Base-by-base conservation (phyloP, 1,140 invertebrate species). In the Trichomalopsis sarcophagae region DNA sequence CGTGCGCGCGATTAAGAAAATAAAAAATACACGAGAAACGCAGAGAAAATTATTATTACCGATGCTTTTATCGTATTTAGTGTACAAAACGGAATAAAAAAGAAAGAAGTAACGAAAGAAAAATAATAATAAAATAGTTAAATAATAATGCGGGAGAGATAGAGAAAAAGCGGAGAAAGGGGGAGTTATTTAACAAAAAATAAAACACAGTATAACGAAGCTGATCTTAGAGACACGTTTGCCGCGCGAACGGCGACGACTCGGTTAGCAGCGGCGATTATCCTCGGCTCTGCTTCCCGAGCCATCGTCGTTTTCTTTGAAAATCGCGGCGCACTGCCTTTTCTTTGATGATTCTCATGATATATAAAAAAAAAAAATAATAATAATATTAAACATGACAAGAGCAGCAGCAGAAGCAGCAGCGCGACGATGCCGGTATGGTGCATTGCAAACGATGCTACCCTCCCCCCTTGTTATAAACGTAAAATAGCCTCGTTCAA, bases 391-490 rank as follows among this genome's bases (percentile, higher is more conserved):
- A 76, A 87, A 87, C 85, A 87, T 81, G 87, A 87, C 85, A 88
- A 88, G 80, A 89, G 77, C 71, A 85, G 82, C 74, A 85, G 87
- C 84, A 84, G 81, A 44, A 85, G 69, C 68, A 89, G 85, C 87
- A 84, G 87, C 81, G 87, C 82, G 86, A 86, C 88, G 86, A 73
- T 84, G 82, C 47, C 30, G 66, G 44, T 27, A 85, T 36, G 68
- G 36, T 44, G 23, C 27, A 81, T 85, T 85, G 79, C 78, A 55
- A 85, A 81, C 13, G 69, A 80, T 30, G 36, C 11, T 23, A 55
- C 76, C 75, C 62, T 11, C 89, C 90, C 90, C 89, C 90, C 92
- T 93, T 93, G 91, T 93, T 92, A 92, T 91, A 91, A 84, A 86
- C 81, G 81, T 92, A 93, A 90, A 86, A 83, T 82, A 86, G 81